Percentiles rank a stretch among this genome's conserved stretches.
phyloP scores from a whole-genome alignment of 2,888 invertebrate genomes.

The Druceiella hillmani region DNA sequence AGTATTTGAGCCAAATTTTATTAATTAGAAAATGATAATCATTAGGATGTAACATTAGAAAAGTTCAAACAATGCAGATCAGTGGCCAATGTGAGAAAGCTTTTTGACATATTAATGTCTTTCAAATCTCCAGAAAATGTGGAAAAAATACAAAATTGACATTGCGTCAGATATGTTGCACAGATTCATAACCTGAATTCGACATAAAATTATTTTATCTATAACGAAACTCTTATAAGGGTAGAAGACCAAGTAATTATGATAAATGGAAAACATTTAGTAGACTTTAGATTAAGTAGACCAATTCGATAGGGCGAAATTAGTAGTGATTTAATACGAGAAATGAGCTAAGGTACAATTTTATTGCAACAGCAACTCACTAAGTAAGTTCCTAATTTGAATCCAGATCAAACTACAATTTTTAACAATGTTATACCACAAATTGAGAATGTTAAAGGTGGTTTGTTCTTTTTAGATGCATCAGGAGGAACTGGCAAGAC shows the following conservation, averaged over 20 bases:
- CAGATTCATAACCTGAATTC: conserved; percentile 4
- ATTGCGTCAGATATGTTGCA: conserved; percentile 14
- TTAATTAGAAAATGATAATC: conserved; percentile 30
- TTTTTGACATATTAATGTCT: conserved; percentile 22
- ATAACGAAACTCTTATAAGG: conserved; percentile 6
- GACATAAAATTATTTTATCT: conserved; percentile 5
- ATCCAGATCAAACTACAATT: too few relatives aligned
- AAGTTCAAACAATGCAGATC: conserved; percentile 18
- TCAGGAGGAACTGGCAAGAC: conserved; percentile 5
- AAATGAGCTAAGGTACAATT: too few relatives aligned
- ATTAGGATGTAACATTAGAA: conserved; percentile 22
- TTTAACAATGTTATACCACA: too few relatives aligned
- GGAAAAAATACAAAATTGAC: conserved; percentile 19
- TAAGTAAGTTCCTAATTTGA: too few relatives aligned
- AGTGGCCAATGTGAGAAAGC: conserved; percentile 16
- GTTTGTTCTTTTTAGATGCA: conserved; percentile 7
- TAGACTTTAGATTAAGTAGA: too few relatives aligned
- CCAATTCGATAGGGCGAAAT: too few relatives aligned
- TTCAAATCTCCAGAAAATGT: conserved; percentile 19
- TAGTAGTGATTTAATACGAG: too few relatives aligned
- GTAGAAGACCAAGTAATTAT: too few relatives aligned
- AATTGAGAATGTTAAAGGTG: background rate
- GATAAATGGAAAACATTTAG: too few relatives aligned
- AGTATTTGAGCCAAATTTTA: conserved; percentile 23
- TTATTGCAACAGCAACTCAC: too few relatives aligned